Conservation (phyloP, 2,888 invertebrate genomes). For the Drosophila testacea region DNA sequence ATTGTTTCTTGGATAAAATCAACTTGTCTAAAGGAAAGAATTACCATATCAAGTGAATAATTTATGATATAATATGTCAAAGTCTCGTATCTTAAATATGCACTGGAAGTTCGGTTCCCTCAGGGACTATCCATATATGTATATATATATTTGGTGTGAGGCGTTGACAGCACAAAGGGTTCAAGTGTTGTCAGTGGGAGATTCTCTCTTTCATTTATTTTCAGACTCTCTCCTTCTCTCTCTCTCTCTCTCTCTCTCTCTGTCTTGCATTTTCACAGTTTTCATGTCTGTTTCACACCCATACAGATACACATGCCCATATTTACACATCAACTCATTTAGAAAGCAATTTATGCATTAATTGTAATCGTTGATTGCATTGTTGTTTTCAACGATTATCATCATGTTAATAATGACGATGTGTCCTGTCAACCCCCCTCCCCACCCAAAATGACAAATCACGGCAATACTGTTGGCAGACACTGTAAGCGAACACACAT, state of each 20-base stretch:
- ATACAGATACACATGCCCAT: conserved; percentile 24
- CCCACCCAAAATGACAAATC: conserved; percentile 4
- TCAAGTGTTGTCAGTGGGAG: conserved; percentile 18
- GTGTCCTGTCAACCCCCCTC: background rate
- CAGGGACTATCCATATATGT: background rate
- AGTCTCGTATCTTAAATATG: conserved; percentile 10
- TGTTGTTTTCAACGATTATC: conserved; percentile 48
- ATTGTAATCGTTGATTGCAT: conserved; percentile 74
- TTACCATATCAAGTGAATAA: conserved; percentile 23
- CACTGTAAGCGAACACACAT: background rate
- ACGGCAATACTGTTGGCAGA: conserved; percentile 22
- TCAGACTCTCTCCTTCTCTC: background rate
- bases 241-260: background rate
- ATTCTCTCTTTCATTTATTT: background rate
- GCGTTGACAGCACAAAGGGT: conserved; percentile 37
- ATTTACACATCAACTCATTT: conserved; percentile 58
- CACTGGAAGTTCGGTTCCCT: conserved; percentile 10
- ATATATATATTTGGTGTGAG: background rate
- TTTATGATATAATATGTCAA: conserved; percentile 16
- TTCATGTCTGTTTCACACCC: conserved; percentile 11
- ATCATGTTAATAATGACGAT: conserved; percentile 21
- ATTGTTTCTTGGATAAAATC: conserved; percentile 1
- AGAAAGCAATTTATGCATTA: conserved; percentile 75
- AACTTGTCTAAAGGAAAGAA: background rate
- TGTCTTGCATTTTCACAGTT: background rate